Evolutionary conservation across 2,113 vertebrate species (phyloP), one percentile per base, ranked within the genome.

Genomic region (Pongo abelii): DNA sequence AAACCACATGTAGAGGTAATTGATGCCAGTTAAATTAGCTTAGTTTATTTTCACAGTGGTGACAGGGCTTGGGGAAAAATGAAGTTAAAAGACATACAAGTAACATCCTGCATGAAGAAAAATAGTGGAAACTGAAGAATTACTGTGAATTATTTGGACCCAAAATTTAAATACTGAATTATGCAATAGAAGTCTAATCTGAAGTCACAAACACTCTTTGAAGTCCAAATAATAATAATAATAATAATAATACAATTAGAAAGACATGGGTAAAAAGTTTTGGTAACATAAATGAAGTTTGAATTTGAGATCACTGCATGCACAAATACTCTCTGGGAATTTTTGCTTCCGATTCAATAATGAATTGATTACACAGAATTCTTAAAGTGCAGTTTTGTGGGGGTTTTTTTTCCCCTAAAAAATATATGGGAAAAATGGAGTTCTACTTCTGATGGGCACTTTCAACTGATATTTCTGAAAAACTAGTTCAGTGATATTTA

Each of bases 1-100:
- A 95, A 86, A 93, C 38, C 38, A 67, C 20, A 69, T 61, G 48
- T 91, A 78, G 18, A 94, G 30, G 38, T 87, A 96, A 84, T 85
- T 88, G 57, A 93, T 97, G 35, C 50, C 52, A 84, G 20, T 85
- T 90, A 89, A 97, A 94, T 86, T 89, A 74, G 93, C 12, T 94
- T 35, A 75, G 35, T 89, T 77, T 40, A 90, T 57, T 85, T 93
- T 88, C 40, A 91, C 30, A 94, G 70, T 80, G 61, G 86, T 93
- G 64, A 79, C 40, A 93, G 84, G 48, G n/a, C 23, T 86, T 64
- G 48, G 32, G 77, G 67, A 69, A 67, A 96, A 94, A 90, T 64
- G 38, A 77, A 69, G 5, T 64, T 79, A 40, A 86, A 79, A 50
- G 55, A 85, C 67, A 89, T 69, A 3, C 35, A n/a, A 46, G 74